phyloP scores from a whole-genome alignment of 2,888 invertebrate species.

The Ashinkailepas kermadecensis region DNA sequence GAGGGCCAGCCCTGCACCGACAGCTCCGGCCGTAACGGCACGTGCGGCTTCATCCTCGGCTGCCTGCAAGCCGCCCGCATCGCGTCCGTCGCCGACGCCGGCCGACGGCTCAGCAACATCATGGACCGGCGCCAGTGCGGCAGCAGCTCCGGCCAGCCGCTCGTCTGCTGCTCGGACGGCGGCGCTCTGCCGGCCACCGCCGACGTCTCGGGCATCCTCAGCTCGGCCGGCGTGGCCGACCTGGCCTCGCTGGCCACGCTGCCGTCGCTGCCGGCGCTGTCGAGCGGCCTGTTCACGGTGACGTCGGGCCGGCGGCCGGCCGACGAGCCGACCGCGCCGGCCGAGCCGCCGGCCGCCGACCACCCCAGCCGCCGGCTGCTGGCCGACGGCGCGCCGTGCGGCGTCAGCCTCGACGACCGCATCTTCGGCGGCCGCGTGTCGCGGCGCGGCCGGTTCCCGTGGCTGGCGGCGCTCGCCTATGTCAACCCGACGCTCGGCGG shows the following conservation, averaged over 20 bases:
- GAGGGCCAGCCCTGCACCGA: neutral
- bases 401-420: slow-evolving; percentile 39
- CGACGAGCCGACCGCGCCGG: slow-evolving; percentile 40
- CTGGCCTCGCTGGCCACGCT: neutral
- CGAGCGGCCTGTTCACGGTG: slow-evolving; percentile 38
- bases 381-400: slow-evolving; percentile 36
- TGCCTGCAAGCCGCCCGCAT: slow-evolving; percentile 6
- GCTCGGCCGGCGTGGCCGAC: too few relatives aligned
- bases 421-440: slow-evolving; percentile 38
- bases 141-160: slow-evolving; percentile 38
- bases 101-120: slow-evolving; percentile 37
- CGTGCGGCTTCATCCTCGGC: slow-evolving; percentile 37
- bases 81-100: neutral
- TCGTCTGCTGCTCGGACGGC: slow-evolving; percentile 39
- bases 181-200: slow-evolving; percentile 39
- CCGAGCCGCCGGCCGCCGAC: slow-evolving; percentile 37
- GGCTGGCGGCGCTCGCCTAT: slow-evolving; percentile 38
- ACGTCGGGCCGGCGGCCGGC: slow-evolving; percentile 35
- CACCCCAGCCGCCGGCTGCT: slow-evolving; percentile 40
- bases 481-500: slow-evolving; percentile 40
- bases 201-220: too few relatives aligned
- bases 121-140: slow-evolving; percentile 36
- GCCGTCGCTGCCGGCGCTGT: slow-evolving; percentile 36
- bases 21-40: slow-evolving; percentile 38
- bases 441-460: slow-evolving; percentile 37